Evolutionary conservation across 2,888 invertebrate genomes (phyloP).

Genomic region (Clitarchus hookeri): DNA sequence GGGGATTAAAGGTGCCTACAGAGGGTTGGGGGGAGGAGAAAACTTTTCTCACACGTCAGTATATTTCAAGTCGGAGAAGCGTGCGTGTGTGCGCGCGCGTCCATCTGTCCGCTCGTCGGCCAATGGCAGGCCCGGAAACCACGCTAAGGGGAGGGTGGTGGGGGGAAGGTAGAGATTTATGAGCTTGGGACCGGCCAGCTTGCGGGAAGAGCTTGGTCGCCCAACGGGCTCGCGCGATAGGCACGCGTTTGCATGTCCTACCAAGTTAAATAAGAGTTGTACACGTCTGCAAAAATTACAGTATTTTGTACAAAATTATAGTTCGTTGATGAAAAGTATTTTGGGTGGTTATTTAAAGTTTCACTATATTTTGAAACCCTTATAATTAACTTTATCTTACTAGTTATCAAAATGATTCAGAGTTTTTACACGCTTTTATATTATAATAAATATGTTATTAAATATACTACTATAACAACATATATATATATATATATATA

Average conservation of each 20-base stretch:
- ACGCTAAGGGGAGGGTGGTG: slow-evolving; percentile 12
- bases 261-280: no score
- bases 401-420: no score
- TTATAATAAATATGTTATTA: no score
- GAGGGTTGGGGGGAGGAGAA: slow-evolving; percentile 12
- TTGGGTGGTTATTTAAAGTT: no score
- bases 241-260: neutral
- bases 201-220: slow-evolving; percentile 22
- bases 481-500: no score
- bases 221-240: neutral
- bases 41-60: slow-evolving; percentile 26
- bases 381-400: no score
- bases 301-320: no score
- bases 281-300: no score
- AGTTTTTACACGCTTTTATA: no score
- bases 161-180: slow-evolving; percentile 22
- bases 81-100: slow-evolving; percentile 38
- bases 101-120: slow-evolving; percentile 35
- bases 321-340: no score
- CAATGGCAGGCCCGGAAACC: slow-evolving; percentile 29
- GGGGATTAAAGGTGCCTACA: neutral
- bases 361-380: no score
- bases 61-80: slow-evolving; percentile 29
- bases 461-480: no score
- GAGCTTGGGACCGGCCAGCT: neutral